phyloP scores from a whole-genome alignment of 1,140 invertebrate species.

The Neodiprion fabricii region DNA sequence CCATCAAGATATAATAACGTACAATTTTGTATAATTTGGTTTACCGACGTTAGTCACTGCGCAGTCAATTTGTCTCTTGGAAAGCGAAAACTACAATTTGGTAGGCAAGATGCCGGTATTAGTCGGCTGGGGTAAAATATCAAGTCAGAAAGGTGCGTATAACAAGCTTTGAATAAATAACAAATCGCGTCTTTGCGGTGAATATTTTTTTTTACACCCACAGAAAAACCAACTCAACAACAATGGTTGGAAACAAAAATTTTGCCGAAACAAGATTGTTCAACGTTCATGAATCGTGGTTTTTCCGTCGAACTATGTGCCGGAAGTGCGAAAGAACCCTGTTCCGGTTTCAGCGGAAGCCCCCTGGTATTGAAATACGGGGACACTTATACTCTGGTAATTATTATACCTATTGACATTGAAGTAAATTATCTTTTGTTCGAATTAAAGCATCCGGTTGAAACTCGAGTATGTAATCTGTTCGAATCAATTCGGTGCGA shows the following conservation, averaged over 20 bases:
- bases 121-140: slow-evolving; percentile 46
- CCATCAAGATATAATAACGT: neutral
- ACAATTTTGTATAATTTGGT: slow-evolving; percentile 4
- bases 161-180: neutral
- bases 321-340: slow-evolving; percentile 37
- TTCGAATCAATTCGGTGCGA: no score
- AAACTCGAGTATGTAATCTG: neutral
- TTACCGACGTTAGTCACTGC: slow-evolving; percentile 35
- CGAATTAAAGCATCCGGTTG: slow-evolving; percentile 3
- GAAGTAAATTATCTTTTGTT: slow-evolving; percentile 9
- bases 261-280: slow-evolving; percentile 35
- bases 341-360: slow-evolving; percentile 44
- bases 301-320: slow-evolving; percentile 43
- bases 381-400: slow-evolving; percentile 40
- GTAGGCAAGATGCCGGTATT: slow-evolving; percentile 28
- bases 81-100: slow-evolving; percentile 26
- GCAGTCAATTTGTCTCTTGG: slow-evolving; percentile 42
- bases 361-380: slow-evolving; percentile 38
- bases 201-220: slow-evolving; percentile 18
- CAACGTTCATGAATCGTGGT: slow-evolving; percentile 33
- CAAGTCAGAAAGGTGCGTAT: slow-evolving; percentile 22
- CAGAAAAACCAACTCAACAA: slow-evolving; percentile 35
- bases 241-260: slow-evolving; percentile 36
- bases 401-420: slow-evolving; percentile 3
- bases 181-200: slow-evolving; percentile 12